Conservation (phyloP, 2,113 vertebrate species). For the Dendropsophus ebraccatus region DNA sequence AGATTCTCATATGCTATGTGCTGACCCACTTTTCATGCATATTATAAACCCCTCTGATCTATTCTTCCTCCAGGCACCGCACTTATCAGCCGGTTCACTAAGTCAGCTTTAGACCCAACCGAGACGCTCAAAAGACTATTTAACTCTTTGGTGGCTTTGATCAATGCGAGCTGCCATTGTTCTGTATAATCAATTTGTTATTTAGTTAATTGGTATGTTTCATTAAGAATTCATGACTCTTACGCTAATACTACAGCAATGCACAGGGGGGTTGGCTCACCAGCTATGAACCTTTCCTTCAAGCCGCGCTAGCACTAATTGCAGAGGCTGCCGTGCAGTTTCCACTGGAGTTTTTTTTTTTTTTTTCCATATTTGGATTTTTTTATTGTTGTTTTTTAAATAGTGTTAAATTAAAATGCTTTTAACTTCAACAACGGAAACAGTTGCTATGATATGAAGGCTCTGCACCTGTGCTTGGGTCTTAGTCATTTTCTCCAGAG, state of each 20-base stretch:
- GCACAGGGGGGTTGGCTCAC: constrained; percentile 17
- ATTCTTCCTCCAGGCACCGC: constrained; percentile 61
- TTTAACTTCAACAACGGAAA: constrained; percentile 6
- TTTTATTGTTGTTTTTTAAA: constrained; percentile 39
- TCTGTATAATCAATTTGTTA: constrained; percentile 66
- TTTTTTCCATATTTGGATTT: too few relatives aligned
- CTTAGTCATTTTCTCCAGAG: constrained; percentile 1
- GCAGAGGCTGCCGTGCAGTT: not conserved
- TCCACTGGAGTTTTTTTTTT: not conserved
- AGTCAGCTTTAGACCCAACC: constrained; percentile 63
- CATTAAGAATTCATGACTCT: constrained; percentile 60
- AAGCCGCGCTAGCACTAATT: constrained; percentile 8
- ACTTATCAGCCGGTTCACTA: constrained; percentile 62
- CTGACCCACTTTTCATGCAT: constrained; percentile 69
- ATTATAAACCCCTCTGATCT: constrained; percentile 67
- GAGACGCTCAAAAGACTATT: constrained; percentile 64
- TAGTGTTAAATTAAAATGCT: constrained; percentile 6
- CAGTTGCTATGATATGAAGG: not conserved
- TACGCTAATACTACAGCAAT: constrained; percentile 4
- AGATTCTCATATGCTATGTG: constrained; percentile 62
- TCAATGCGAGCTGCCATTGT: constrained; percentile 63
- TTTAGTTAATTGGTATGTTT: constrained; percentile 63
- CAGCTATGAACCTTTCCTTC: constrained; percentile 14
- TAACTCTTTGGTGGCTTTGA: constrained; percentile 63
- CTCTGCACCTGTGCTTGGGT: constrained; percentile 3